A percentile compares a stretch with the other conserved stretches of the same genome.
These are phyloP conservation scores for Morpho achilles DNA, from an alignment of 2,888 invertebrate genomes.

Conservation along the genomic window DNA sequence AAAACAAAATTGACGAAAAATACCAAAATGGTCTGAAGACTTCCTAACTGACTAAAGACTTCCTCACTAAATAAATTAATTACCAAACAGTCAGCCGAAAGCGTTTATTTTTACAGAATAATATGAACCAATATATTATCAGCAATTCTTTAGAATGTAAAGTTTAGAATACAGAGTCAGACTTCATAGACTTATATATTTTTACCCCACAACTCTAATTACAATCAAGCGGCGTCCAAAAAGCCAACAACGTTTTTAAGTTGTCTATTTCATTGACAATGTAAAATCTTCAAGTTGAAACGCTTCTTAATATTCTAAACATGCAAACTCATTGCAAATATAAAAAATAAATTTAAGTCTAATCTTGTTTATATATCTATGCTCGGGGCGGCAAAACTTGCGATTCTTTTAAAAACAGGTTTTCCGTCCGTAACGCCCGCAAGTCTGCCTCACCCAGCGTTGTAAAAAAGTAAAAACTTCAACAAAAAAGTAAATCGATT, in stretches of 20 bases:
- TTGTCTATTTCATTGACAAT: constrained; percentile 1
- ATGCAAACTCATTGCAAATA: constrained; percentile 19
- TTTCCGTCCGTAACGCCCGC: constrained; percentile 62
- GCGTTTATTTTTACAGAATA: too few species aligned
- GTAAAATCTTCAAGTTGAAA: constrained; percentile 4
- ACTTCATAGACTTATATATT: too few species aligned
- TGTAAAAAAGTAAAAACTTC: constrained; percentile 41
- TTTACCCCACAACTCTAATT: too few species aligned
- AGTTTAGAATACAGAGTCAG: too few species aligned
- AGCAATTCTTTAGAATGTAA: too few species aligned
- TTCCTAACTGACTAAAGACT: too few species aligned
- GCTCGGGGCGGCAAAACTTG: constrained; percentile 37
- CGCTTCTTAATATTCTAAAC: constrained; percentile 9
- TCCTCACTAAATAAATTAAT: too few species aligned
- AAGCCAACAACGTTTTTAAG: neutral
- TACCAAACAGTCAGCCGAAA: too few species aligned
- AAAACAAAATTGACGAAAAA: too few species aligned
- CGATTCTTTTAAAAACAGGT: constrained; percentile 50
- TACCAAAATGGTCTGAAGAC: too few species aligned
- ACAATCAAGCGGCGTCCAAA: too few species aligned
- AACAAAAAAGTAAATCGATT: constrained; percentile 33
- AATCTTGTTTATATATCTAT: constrained; percentile 17
- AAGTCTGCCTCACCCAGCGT: constrained; percentile 56
- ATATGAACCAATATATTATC: too few species aligned
- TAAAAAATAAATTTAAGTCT: constrained; percentile 25